Base-by-base conservation (phyloP, 1,140 invertebrate species). In the Ostrea denselamellosa region DNA sequence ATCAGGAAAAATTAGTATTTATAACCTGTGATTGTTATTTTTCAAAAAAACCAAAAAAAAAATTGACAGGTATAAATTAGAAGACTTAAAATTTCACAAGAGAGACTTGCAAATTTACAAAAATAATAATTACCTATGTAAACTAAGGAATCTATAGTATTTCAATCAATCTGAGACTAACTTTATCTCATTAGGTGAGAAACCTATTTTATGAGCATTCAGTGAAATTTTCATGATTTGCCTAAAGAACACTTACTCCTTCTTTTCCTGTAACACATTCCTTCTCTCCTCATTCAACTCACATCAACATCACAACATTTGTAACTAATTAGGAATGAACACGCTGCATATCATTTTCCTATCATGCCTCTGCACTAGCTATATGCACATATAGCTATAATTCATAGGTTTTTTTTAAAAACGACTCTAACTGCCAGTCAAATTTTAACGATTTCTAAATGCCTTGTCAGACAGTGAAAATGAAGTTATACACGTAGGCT, bases 251-350 rank as follows among this genome's bases (percentile, higher is more conserved):
- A 44, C 34, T 44, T 44, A 44, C 34, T 44, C 34, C 5, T 44
- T 44, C 1, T 44, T 44, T 44, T 44, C 34, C 34, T 44, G 28
- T 34, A 77, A 9, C 22, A 77, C 12, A 77, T 28, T 77, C 12
- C 28, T 22, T 71, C n/a, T 71, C 68, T 25, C 68, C 68, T 77
- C 68, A 17, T 77, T 77, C 28, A 9, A 77, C 68, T 10, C 28
- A 25, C 14, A 17, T 77, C 68, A 77, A 77, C 28, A 28, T 34
- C 68, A 25, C 68, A 77, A 77, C 68, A 77, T 77, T 77, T 77
- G 68, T 34, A 77, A 77, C 68, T 77, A 77, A 71, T 71, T 71
- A 71, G 25, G 12, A 22, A 25, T 10, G 9, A 71, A 9, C 28
- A 14, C 8, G 8, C 68, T 77, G 68, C 68, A 77, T 77, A 77